Conservation (phyloP, 1,140 invertebrate species). For the Saxidomus purpurata region DNA sequence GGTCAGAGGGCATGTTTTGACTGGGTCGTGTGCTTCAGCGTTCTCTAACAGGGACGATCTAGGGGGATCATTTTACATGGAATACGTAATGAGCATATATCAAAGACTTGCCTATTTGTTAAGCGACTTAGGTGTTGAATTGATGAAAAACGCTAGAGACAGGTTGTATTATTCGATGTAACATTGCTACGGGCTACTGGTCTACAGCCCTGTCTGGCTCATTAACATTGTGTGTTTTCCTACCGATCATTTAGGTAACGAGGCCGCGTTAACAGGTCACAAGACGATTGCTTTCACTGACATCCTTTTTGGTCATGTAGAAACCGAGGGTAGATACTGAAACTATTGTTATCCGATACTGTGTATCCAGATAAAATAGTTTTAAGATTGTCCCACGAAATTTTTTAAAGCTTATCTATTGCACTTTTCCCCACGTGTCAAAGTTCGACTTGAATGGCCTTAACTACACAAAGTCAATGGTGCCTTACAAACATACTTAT, state of each 20-base stretch:
- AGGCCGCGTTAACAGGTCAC: neutral
- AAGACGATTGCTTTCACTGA: neutral
- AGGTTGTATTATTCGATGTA: slow-evolving; percentile 13
- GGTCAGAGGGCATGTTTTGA: slow-evolving; percentile 40
- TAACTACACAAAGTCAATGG: too few relatives aligned
- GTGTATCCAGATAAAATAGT: too few relatives aligned
- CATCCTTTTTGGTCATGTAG: neutral
- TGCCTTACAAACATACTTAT: too few relatives aligned
- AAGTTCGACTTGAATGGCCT: too few relatives aligned
- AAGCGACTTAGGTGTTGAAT: slow-evolving; percentile 22
- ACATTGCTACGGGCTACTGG: slow-evolving; percentile 5
- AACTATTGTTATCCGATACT: too few relatives aligned
- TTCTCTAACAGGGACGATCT: neutral
- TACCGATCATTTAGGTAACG: neutral
- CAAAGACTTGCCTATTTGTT: neutral
- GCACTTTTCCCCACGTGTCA: too few relatives aligned
- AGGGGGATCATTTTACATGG: neutral
- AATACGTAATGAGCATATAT: slow-evolving; percentile 35
- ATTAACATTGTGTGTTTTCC: neutral
- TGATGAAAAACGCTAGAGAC: slow-evolving; percentile 13
- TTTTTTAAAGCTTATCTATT: too few relatives aligned
- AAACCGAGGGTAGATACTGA: too few relatives aligned
- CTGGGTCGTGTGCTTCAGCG: neutral
- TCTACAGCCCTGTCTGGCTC: neutral
- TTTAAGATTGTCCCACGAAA: too few relatives aligned